Evolutionary conservation across 1,140 invertebrate species (phyloP), one percentile per base, ranked within the genome.

Genomic region (Drosophila kikkawai): DNA sequence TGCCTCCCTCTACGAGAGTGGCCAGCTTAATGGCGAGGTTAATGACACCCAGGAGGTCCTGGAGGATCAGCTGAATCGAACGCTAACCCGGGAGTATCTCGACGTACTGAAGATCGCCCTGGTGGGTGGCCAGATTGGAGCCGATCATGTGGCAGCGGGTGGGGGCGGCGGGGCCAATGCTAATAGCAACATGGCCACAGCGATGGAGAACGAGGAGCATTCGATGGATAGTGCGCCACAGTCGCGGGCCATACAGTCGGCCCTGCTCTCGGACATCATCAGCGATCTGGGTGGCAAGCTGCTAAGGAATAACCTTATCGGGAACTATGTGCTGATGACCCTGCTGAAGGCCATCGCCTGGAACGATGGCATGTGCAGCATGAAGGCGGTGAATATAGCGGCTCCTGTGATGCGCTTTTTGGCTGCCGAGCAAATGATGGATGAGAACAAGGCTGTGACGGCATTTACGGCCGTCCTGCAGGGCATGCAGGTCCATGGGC

Each of bases 11-110:
- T 96, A 96, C 81, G 97, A 97, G 92, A 95, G 95, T 36, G 95
- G 96, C n/a, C 95, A 95, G 81, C 93, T 96, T 0, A 96, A 97
- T 81, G 96, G 97, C 64, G 96, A 97, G 75, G 95, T 96, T 51
- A 95, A 96, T 82, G 97, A 98, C 84, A 95, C 96, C 13, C 96
- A 97, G 92, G 97, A 98, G 93, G 95, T 98, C 2, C 93, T 98
- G 0, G 97, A 98, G 83, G 97, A 98, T 87, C 97, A 98, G 93
- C 93, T 98, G 5, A 97, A 97, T 61, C 94, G 97, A 48, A 96
- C 97, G 63, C 92, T 98, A n/a, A 97, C 97, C 0, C 94, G 97
- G 69, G 97, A 98, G 93, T 97, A 98, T 88, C 92, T 98, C 7
- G 97, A 98, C 74, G 95, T 98, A 1, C 91, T 98, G 0, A 97